These are phyloP conservation scores for Sebastes iracundus DNA, from an alignment of 2,797 vertebrate genomes.

Conservation along the genomic window DNA sequence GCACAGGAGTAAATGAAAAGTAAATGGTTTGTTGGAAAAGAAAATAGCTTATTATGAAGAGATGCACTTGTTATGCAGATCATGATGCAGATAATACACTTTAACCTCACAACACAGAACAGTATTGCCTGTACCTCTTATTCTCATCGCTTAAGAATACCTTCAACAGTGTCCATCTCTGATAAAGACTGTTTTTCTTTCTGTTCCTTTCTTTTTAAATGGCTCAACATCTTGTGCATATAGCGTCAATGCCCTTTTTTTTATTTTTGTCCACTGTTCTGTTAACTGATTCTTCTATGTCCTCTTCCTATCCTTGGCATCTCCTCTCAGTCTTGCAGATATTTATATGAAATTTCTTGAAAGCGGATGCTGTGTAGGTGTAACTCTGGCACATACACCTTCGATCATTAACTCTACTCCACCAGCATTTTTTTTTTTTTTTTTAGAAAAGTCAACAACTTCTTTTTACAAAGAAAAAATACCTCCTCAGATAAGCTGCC, in stretches of 20 bases:
- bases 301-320: background rate
- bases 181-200: background rate
- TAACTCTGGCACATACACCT: background rate
- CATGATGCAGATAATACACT: background rate
- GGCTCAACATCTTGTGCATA: background rate
- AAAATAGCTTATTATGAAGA: background rate
- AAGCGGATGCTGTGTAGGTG: background rate
- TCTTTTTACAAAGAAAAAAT: background rate
- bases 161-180: background rate
- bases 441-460: background rate
- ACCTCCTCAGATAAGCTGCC: background rate
- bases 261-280: background rate
- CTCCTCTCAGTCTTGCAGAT: background rate
- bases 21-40: background rate
- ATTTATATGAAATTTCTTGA: constrained; percentile 1
- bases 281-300: background rate
- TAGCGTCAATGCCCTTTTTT: background rate
- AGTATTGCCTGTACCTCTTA: background rate
- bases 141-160: background rate
- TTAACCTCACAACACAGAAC: background rate
- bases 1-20: constrained; percentile 20
- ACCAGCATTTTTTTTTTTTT: background rate
- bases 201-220: background rate
- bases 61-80: constrained; percentile 7
- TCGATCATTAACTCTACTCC: background rate